Evolutionary conservation across 1,140 invertebrate species (phyloP), one percentile per base, ranked within the genome.

Genomic region (Araneus ventricosus): DNA sequence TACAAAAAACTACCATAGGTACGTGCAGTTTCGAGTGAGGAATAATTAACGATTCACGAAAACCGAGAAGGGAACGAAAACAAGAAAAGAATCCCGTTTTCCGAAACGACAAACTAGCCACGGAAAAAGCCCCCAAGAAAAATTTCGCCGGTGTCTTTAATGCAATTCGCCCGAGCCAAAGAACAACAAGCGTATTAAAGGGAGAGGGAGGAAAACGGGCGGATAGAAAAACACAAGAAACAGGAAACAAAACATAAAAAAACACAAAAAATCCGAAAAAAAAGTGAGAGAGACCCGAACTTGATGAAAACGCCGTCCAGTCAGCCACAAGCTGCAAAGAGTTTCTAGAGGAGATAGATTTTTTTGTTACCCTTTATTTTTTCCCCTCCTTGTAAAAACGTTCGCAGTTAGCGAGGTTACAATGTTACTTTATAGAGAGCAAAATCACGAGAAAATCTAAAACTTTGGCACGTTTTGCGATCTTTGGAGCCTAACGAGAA

Each of bases 361-460:
- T 67, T 88, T 88, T 88, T 37, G 41, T 86, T 22, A 0, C 1
- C 45, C 5, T 37, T 41, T 27, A 14, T n/a, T 57, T 30, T 41
- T 39, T 52, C 3, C 45, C 45, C 41, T n/a, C 52, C 84, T 86
- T 59, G 45, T 75, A 34, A 75, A 75, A 75, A 75, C 67, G 27
- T 34, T 41, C 85, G 30, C 89, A 61, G 89, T 91, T 90, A 90
- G 89, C 82, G 39, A 85, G 80, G 59, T 70, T 67, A 70, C 59
- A 86, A 70, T 86, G 90, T 92, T 86, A 92, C 90, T 92, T 92
- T 86, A 92, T 92, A 92, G 80, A 92, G 89, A 86, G 82, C 67
- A 75, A 92, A 92, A 92, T 92, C 90, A 92, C 82, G 80, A 92
- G 90, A 75, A 86, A 92, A 92, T 92, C 90, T 92, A 92, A 92